Percentiles rank a stretch among this genome's conserved stretches.
These are phyloP conservation scores for Heteropelma amictum DNA, from an alignment of 2,888 invertebrate genomes.

Conservation along the genomic window DNA sequence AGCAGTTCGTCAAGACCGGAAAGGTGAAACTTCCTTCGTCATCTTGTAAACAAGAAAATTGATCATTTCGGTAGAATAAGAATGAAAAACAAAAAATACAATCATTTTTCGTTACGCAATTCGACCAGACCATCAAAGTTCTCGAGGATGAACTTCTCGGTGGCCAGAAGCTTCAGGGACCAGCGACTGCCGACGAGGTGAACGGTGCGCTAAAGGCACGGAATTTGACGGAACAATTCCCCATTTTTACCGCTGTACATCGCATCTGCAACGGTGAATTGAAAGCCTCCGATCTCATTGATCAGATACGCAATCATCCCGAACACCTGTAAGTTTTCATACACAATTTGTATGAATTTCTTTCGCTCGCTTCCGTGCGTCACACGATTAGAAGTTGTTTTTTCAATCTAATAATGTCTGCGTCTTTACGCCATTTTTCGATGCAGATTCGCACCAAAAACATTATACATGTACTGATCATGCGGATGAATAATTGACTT, in stretches of 20 bases:
- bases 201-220: slow-evolving; percentile 94
- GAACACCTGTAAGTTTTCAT: slow-evolving; percentile 92
- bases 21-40: slow-evolving; percentile 73
- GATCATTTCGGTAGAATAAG: too few species aligned
- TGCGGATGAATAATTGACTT: background rate
- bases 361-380: background rate
- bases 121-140: slow-evolving; percentile 87
- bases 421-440: slow-evolving; percentile 38
- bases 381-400: too few species aligned
- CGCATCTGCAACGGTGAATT: slow-evolving; percentile 93
- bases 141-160: slow-evolving; percentile 97
- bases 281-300: slow-evolving; percentile 89
- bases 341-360: slow-evolving; percentile 6
- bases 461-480: slow-evolving; percentile 64
- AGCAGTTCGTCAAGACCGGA: slow-evolving; percentile 81
- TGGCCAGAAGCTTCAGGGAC: slow-evolving; percentile 99
- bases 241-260: slow-evolving; percentile 97
- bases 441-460: slow-evolving; percentile 66
- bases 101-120: too few species aligned
- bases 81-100: too few species aligned
- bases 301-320: slow-evolving; percentile 95
- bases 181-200: slow-evolving; percentile 98
- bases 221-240: slow-evolving; percentile 94
- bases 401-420: too few species aligned
- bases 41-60: background rate